These are phyloP conservation scores for Heterodera filipjevi DNA, from an alignment of 2,888 invertebrate species.

Conservation along the genomic window DNA sequence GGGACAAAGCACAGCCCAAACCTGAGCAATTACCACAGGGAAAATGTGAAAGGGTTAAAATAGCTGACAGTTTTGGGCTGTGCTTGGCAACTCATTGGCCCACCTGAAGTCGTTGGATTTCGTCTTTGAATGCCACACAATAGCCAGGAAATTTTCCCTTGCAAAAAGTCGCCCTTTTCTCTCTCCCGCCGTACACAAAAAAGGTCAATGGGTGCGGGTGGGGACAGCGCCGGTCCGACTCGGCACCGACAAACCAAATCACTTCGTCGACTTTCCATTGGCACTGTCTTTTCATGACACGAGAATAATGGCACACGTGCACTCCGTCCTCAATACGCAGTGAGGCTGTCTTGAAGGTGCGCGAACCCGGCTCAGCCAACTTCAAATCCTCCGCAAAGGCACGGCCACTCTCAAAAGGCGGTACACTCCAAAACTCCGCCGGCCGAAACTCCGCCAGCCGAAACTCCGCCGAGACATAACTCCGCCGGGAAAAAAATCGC, in stretches of 20 bases:
- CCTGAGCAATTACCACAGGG: too few species aligned
- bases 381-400: slow-evolving; percentile 58
- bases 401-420: slow-evolving; percentile 36
- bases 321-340: slow-evolving; percentile 52
- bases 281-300: slow-evolving; percentile 45
- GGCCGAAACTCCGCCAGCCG: too few species aligned
- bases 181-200: slow-evolving; percentile 32
- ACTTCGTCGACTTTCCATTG: slow-evolving; percentile 53
- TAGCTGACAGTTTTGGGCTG: too few species aligned
- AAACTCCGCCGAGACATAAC: too few species aligned
- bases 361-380: slow-evolving; percentile 59
- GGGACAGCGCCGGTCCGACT: slow-evolving; percentile 49
- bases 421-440: too few species aligned
- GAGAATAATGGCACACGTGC: slow-evolving; percentile 46
- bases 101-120: slow-evolving; percentile 21
- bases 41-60: too few species aligned
- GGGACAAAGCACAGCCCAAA: too few species aligned
- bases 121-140: slow-evolving; percentile 45
- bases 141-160: slow-evolving; percentile 46
- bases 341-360: slow-evolving; percentile 58
- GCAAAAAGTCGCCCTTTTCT: slow-evolving; percentile 39
- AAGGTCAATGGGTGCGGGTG: slow-evolving; percentile 43
- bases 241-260: slow-evolving; percentile 57
- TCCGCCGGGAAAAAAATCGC: too few species aligned
- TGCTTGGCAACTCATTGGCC: background rate